phyloP scores from a whole-genome alignment of 2,888 invertebrate species.

The Pandemis heparana region DNA sequence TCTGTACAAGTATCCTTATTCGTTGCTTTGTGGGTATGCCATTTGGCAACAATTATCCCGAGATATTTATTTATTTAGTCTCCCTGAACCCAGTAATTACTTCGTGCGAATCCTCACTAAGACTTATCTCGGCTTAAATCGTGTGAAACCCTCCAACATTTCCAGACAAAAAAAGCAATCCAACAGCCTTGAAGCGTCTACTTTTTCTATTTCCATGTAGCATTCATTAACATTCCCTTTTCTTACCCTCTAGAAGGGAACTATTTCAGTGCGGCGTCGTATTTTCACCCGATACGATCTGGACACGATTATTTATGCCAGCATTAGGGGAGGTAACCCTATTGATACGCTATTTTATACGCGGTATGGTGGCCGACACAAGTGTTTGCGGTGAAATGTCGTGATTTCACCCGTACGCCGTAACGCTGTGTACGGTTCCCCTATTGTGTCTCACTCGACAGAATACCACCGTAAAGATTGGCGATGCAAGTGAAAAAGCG shows the following conservation, averaged over 20 bases:
- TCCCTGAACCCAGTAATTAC: not conserved
- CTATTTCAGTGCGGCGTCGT: slow-evolving; percentile 78
- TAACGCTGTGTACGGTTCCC: not conserved
- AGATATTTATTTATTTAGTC: too few relatives aligned
- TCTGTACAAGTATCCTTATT: too few relatives aligned
- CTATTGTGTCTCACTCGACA: not conserved
- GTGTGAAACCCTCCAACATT: slow-evolving; percentile 6
- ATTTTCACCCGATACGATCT: slow-evolving; percentile 83
- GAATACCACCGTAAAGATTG: too few relatives aligned
- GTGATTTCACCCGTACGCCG: not conserved
- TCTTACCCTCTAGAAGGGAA: slow-evolving; percentile 53
- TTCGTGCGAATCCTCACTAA: not conserved
- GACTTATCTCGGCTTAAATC: not conserved
- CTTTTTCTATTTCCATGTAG: slow-evolving; percentile 41
- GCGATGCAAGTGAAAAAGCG: too few relatives aligned
- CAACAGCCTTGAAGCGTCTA: not conserved
- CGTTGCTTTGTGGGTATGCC: too few relatives aligned
- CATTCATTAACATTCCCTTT: slow-evolving; percentile 73
- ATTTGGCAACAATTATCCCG: too few relatives aligned
- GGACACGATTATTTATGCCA: slow-evolving; percentile 83
- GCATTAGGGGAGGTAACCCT: slow-evolving; percentile 80
- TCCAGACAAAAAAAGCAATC: slow-evolving; percentile 1
- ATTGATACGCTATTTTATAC: slow-evolving; percentile 81
- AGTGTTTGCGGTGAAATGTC: slow-evolving; percentile 46
- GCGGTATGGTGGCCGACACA: slow-evolving; percentile 60